Conservation (phyloP, 1,140 invertebrate species). For the Hetaerina americana region DNA sequence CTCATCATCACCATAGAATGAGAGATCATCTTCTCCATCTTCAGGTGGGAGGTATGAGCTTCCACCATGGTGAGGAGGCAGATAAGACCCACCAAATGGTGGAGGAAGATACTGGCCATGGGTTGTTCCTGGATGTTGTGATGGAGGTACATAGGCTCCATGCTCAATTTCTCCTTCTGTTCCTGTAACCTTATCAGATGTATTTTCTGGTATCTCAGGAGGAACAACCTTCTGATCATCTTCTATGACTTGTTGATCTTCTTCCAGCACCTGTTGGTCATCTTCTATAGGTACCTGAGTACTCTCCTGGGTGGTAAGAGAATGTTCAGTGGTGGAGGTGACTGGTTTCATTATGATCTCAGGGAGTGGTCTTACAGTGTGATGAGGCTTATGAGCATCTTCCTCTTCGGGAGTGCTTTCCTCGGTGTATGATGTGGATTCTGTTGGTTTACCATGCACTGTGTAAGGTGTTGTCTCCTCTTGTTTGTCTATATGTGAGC, state of each 20-base stretch:
- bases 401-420: neutral
- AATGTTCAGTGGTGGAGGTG: neutral
- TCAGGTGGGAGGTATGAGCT: constrained; percentile 27
- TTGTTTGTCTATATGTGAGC: neutral
- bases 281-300: neutral
- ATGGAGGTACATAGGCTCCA: neutral
- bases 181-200: neutral
- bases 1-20: constrained; percentile 21
- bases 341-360: neutral
- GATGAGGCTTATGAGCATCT: neutral
- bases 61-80: constrained; percentile 9
- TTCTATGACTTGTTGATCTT: no score
- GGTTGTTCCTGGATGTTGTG: constrained; percentile 19
- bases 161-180: neutral
- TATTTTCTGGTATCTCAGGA: neutral
- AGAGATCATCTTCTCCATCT: constrained; percentile 19
- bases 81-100: constrained; percentile 14
- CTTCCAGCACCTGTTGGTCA: no score
- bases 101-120: constrained; percentile 21
- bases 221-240: neutral
- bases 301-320: neutral
- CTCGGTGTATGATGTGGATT: neutral
- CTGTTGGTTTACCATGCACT: neutral
- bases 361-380: no score
- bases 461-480: neutral